Evolutionary conservation across 1,140 invertebrate species (phyloP).

Genomic region (Chionoecetes opilio): DNA sequence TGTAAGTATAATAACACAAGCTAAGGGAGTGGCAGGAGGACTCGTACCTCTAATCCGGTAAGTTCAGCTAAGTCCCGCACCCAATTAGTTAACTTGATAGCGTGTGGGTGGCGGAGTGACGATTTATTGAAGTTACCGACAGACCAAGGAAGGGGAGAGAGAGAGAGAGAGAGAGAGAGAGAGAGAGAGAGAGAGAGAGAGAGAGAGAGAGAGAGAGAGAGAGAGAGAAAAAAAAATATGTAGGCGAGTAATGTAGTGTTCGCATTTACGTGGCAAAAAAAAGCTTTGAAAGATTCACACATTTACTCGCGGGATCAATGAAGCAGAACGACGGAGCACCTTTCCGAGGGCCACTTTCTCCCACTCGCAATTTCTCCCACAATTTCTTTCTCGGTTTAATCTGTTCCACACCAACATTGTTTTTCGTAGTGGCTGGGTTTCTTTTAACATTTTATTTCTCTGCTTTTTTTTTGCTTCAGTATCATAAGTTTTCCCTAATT

Average conservation of each 20-base stretch:
- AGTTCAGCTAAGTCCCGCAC: neutral
- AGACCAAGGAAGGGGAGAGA: neutral
- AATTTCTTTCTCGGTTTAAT: neutral
- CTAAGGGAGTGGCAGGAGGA: neutral
- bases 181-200: constrained; percentile 21
- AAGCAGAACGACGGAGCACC: neutral
- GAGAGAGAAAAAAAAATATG: too few species aligned
- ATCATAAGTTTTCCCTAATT: too few species aligned
- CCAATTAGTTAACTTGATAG: neutral
- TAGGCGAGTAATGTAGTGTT: too few species aligned
- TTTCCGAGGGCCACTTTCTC: neutral
- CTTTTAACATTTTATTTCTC: neutral
- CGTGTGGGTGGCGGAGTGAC: neutral
- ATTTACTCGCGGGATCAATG: neutral
- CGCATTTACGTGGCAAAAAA: neutral
- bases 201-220: constrained; percentile 27
- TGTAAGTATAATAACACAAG: neutral
- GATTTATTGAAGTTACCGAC: neutral
- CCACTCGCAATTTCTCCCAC: neutral
- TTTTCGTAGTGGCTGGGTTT: too few species aligned
- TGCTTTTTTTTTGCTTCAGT: too few species aligned
- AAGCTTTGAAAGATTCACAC: neutral
- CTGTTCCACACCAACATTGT: too few species aligned
- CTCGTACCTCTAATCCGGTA: neutral
- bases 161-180: too few species aligned